Conservation (phyloP, 2,888 invertebrate genomes). For the Drosophila engyochracea region DNA sequence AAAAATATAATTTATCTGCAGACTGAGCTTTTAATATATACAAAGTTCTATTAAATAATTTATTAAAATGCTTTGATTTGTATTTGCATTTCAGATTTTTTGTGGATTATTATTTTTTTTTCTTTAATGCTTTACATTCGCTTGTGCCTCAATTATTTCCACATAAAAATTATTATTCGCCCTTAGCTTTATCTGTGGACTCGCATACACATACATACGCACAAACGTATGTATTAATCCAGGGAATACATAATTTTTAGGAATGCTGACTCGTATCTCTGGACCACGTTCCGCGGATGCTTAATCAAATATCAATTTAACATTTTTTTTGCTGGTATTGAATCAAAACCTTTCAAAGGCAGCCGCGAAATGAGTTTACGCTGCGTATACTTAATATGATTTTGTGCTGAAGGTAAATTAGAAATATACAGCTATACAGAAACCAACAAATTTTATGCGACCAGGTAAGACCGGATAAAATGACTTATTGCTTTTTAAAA, state of each 20-base stretch:
- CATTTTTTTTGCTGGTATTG: not conserved
- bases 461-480: no score
- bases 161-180: no score
- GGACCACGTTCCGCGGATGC: not conserved
- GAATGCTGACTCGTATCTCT: not conserved
- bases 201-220: not conserved
- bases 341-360: not conserved
- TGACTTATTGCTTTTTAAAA: not conserved
- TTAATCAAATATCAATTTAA: slow-evolving; percentile 7
- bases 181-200: not conserved
- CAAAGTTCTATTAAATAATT: not conserved
- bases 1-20: not conserved
- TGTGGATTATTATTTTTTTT: not conserved
- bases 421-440: not conserved
- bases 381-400: slow-evolving; percentile 46
- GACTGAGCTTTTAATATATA: not conserved
- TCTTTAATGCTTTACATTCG: not conserved
- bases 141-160: not conserved
- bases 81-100: no score
- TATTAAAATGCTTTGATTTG: not conserved
- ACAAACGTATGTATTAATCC: not conserved
- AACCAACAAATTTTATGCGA: no score
- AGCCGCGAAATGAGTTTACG: not conserved
- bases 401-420: slow-evolving; percentile 6
- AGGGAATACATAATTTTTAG: not conserved